phyloP scores from a whole-genome alignment of 2,888 invertebrate genomes.

The Exephanes ischioxanthus region DNA sequence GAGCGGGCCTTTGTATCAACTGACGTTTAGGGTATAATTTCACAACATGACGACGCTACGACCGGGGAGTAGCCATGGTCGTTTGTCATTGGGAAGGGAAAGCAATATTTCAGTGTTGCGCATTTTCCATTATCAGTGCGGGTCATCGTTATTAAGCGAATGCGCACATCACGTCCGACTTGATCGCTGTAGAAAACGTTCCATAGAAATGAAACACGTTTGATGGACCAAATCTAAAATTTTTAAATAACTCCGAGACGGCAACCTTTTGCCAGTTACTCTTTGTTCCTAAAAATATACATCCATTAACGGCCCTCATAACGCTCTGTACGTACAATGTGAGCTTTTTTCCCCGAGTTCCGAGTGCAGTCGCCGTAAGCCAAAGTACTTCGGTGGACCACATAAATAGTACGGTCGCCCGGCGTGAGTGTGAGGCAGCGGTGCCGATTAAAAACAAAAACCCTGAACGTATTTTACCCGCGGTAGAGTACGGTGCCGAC shows the following conservation, averaged over 20 bases:
- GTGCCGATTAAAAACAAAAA: background rate
- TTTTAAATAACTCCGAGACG: background rate
- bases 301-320: background rate
- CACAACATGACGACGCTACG: background rate
- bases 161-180: conserved; percentile 22
- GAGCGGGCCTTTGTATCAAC: background rate
- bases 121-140: conserved; percentile 33
- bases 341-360: background rate
- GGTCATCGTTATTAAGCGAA: conserved; percentile 51
- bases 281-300: background rate
- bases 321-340: background rate
- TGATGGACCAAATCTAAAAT: background rate
- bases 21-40: background rate
- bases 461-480: conserved; percentile 12
- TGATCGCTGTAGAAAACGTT: background rate
- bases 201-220: no score
- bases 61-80: conserved; percentile 5
- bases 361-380: background rate
- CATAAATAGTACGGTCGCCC: background rate
- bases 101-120: conserved; percentile 37
- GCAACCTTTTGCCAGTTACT: background rate
- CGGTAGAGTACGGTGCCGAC: background rate
- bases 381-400: background rate
- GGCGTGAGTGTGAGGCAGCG: background rate
- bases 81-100: conserved; percentile 39